Conservation (phyloP, 2,797 vertebrate species). For the Arnoldichthys spilopterus region DNA sequence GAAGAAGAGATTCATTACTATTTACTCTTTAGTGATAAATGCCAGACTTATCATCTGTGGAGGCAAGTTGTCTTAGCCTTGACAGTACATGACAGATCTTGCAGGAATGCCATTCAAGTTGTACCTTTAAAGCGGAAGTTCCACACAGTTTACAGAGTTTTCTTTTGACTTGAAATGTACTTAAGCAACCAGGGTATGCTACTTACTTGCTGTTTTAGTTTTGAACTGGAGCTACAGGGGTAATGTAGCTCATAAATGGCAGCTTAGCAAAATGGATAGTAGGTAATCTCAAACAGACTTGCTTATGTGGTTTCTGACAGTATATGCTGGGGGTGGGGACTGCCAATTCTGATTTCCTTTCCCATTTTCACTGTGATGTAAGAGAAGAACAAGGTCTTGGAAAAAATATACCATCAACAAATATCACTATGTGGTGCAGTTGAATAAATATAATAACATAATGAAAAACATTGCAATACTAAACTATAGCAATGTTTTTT, state of each 20-base stretch:
- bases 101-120: background rate
- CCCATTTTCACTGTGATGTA: no score
- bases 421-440: no score
- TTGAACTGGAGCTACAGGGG: background rate
- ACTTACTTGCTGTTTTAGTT: background rate
- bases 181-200: background rate
- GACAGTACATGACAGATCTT: background rate
- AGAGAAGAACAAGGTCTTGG: no score
- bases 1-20: constrained; percentile 5
- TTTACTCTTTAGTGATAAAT: constrained; percentile 22
- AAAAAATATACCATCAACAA: no score
- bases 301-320: background rate
- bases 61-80: background rate
- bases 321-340: no score
- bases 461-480: no score
- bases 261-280: background rate
- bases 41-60: background rate
- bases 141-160: background rate
- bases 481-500: no score
- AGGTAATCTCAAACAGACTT: background rate
- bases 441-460: no score
- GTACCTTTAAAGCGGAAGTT: no score
- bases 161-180: background rate
- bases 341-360: no score
- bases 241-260: no score